These are phyloP conservation scores for Oryzias melastigma DNA, from an alignment of 2,113 vertebrate species.

Conservation along the genomic window DNA sequence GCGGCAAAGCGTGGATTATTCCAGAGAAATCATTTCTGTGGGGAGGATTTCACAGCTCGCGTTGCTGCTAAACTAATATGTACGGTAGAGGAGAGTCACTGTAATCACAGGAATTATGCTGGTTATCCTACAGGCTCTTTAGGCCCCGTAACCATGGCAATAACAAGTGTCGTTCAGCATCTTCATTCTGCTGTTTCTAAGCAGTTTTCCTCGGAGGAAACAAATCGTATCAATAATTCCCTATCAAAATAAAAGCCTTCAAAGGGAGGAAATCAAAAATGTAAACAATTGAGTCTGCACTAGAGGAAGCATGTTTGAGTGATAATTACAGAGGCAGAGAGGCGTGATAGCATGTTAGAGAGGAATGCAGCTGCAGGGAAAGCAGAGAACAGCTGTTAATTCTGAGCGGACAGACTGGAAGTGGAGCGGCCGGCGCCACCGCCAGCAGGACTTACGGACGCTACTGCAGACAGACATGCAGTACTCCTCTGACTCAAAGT, in stretches of 20 bases:
- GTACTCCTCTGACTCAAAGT: constrained; percentile 98
- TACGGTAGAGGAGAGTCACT: constrained; percentile 1
- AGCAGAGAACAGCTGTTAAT: constrained; percentile 6
- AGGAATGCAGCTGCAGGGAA: constrained; percentile 5
- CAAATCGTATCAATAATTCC: too few species aligned
- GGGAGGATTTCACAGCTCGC: constrained; percentile 18
- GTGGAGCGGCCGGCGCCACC: not conserved
- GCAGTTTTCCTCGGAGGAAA: too few species aligned
- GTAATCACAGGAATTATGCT: constrained; percentile 18
- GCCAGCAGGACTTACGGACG: constrained; percentile 88
- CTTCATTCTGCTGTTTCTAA: not conserved
- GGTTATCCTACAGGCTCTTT: not conserved
- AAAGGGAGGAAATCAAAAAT: not conserved
- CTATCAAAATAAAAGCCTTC: too few species aligned
- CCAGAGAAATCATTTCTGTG: constrained; percentile 15
- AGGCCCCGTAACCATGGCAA: constrained; percentile 5
- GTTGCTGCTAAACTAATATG: constrained; percentile 10
- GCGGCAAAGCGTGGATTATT: constrained; percentile 30
- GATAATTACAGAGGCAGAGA: too few species aligned
- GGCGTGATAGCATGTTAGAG: constrained; percentile 30
- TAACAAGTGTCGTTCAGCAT: not conserved
- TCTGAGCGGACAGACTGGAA: too few species aligned
- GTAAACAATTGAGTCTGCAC: not conserved
- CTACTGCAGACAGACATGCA: constrained; percentile 98
- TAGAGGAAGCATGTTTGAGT: not conserved